phyloP scores from a whole-genome alignment of 2,888 invertebrate genomes.

The Lasioglossum figueresi region DNA sequence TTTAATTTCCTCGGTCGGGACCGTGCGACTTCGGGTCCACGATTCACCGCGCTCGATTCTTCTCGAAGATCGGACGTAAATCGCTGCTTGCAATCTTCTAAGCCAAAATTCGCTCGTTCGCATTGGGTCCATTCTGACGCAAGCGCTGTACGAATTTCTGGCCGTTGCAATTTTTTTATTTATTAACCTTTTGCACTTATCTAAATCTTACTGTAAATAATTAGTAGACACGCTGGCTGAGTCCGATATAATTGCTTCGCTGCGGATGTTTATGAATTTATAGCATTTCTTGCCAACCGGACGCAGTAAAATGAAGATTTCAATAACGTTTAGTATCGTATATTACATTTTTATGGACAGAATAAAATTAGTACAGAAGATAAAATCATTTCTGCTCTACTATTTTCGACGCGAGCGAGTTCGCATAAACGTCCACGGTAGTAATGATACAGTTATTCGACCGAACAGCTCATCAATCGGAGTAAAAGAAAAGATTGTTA shows the following conservation, averaged over 20 bases:
- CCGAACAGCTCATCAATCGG: not conserved
- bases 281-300: not conserved
- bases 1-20: slow-evolving; percentile 22
- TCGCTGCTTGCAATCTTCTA: not conserved
- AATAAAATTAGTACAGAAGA: not conserved
- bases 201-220: not conserved
- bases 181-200: not conserved
- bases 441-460: not conserved
- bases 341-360: not conserved
- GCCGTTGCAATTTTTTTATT: not conserved
- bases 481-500: not conserved
- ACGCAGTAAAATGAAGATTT: not conserved
- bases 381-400: not conserved
- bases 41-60: not conserved
- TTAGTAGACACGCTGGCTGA: not conserved
- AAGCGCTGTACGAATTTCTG: not conserved
- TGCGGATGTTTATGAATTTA: not conserved
- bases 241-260: not conserved
- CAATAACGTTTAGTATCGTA: not conserved
- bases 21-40: not conserved
- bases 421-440: not conserved
- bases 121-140: not conserved
- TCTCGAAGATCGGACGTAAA: not conserved
- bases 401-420: not conserved
- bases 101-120: not conserved